phyloP scores from a whole-genome alignment of 2,113 vertebrate species.

The Melanerpes aurifrons region DNA sequence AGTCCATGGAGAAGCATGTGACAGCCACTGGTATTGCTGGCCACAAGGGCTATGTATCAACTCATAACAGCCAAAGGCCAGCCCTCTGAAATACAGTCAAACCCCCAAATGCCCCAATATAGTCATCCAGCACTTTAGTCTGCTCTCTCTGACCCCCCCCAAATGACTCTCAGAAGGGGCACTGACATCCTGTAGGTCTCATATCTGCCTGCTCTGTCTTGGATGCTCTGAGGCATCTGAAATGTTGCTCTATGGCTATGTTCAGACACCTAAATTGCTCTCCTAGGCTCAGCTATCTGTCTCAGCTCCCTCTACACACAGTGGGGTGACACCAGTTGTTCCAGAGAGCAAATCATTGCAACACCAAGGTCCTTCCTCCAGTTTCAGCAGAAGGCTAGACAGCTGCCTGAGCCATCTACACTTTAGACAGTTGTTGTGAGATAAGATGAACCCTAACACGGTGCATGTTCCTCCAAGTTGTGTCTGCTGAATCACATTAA shows the following conservation, averaged over 20 bases:
- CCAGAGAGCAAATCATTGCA: background rate
- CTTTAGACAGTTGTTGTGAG: background rate
- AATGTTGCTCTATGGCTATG: background rate
- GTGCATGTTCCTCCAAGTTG: background rate
- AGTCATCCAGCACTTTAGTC: background rate
- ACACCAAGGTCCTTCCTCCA: background rate
- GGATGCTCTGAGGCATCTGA: background rate
- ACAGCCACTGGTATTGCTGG: background rate
- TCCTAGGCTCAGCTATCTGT: background rate
- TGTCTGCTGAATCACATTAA: background rate
- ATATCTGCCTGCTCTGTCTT: background rate
- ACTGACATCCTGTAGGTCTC: background rate
- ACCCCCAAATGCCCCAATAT: background rate
- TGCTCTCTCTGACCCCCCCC: background rate
- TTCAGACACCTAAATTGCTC: background rate
- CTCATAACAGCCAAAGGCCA: background rate
- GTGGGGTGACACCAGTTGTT: fast-evolving
- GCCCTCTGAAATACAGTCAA: background rate
- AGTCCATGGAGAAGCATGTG: background rate
- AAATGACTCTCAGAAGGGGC: background rate
- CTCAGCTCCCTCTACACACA: background rate
- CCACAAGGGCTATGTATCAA: fast-evolving
- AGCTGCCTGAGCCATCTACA: background rate
- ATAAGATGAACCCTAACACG: background rate
- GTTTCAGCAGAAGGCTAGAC: background rate